phyloP scores from a whole-genome alignment of 1,140 invertebrate genomes.

The Danaus melanippus region DNA sequence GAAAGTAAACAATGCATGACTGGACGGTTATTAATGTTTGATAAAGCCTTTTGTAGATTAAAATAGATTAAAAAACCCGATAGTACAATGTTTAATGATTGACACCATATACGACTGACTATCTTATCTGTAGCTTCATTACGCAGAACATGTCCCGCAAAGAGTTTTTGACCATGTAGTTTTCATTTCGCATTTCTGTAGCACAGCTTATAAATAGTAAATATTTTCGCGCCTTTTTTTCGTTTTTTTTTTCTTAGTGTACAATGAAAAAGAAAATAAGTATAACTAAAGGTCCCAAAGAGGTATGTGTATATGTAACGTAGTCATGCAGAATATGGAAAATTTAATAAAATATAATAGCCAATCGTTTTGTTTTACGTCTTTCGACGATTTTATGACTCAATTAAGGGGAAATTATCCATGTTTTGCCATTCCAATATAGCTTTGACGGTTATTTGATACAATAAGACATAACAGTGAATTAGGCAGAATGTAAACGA shows the following conservation, averaged over 20 bases:
- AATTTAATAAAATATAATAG: too few species aligned
- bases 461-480: too few species aligned
- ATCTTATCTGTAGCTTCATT: constrained; percentile 31
- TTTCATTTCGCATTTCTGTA: too few species aligned
- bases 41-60: constrained; percentile 45
- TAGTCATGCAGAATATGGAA: neutral
- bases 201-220: too few species aligned
- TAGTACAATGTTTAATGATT: constrained; percentile 27
- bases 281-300: constrained; percentile 36
- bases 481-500: too few species aligned
- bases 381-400: too few species aligned
- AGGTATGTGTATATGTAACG: constrained; percentile 25
- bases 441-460: too few species aligned
- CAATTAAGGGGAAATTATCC: too few species aligned
- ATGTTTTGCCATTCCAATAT: too few species aligned
- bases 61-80: constrained; percentile 30
- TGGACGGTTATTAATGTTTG: constrained; percentile 36
- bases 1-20: constrained; percentile 37
- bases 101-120: constrained; percentile 20
- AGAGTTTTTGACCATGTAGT: constrained; percentile 1
- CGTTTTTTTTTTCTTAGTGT: too few species aligned
- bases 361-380: too few species aligned
- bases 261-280: constrained; percentile 51
- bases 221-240: too few species aligned
- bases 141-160: constrained; percentile 9